Evolutionary conservation across 2,113 vertebrate species (phyloP).

Genomic region (Aramus guarauna): DNA sequence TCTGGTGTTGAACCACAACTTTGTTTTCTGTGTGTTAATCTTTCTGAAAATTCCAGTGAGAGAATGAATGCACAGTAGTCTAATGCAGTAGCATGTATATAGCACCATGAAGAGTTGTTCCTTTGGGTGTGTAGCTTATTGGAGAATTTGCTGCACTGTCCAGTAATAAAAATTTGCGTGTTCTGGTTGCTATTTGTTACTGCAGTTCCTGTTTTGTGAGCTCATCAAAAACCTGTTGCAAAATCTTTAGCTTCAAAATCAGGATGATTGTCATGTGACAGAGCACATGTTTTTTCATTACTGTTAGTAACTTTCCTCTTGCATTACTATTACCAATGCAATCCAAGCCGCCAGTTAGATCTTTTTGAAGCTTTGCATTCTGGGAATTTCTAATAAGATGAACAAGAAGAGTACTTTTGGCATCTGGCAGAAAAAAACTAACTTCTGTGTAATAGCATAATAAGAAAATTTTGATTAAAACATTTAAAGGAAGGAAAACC

Average conservation of each 20-base stretch:
- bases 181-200: background rate
- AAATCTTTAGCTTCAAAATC: background rate
- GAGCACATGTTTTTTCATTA: background rate
- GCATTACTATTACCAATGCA: background rate
- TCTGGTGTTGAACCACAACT: background rate
- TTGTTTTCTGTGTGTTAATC: background rate
- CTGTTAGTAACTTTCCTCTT: background rate
- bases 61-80: background rate
- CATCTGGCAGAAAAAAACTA: background rate
- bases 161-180: background rate
- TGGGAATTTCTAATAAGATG: background rate
- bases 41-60: background rate
- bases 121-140: background rate
- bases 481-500: background rate
- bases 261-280: background rate
- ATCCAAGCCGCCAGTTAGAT: background rate
- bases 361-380: background rate
- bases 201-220: background rate
- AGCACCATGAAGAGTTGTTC: background rate
- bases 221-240: background rate
- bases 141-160: background rate
- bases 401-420: background rate
- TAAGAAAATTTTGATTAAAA: constrained; percentile 1
- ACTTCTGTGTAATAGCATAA: constrained; percentile 14
- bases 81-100: background rate